Base-by-base conservation (phyloP, 2,113 vertebrate genomes). In the Micromys minutus region DNA sequence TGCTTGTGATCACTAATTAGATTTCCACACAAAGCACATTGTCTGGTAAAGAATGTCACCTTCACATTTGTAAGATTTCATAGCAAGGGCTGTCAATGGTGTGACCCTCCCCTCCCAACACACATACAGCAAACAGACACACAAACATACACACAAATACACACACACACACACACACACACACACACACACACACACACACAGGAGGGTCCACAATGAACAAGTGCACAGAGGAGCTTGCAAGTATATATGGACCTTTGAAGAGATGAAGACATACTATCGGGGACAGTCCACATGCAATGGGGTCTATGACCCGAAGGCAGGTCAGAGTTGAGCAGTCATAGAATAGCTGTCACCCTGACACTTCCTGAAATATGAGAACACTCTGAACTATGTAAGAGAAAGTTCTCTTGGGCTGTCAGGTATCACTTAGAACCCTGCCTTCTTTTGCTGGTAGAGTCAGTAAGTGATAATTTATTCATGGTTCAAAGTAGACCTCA, bases 1-100 rank as follows among this genome's bases (percentile, higher is more conserved):
- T 26, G 61, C 87, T 96, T 87, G 13, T 79, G 47, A 47, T 75
- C 31, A 87, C 61, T 87, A 59, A 74, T 83, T 87, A 67, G 36
- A 36, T 36, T 71, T 39, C 36, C 17, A 71, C 17, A 39, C 3
- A n/a, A 71, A 71, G 36, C 69, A n/a, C 8, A 42, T 87, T 21
- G 45, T 55, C 47, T 52, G 36, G 5, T 36, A 36, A 83, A 47
- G 34, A 87, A 16, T 52, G 52, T 59, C 8, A 15, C 45, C 45
- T 94, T 86, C 55, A 24, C 22, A 22, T 80, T 65, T 29, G 59
- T 55, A 81, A 57, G 71, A 72, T 85, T 83, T 50, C 2, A 0
- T 13, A 29, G 5, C 39, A 24, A 71, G 36, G 74, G 11, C 42
- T 84, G 22, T 67, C 21, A 6, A 13, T 15, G 0, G 11, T 6